Evolutionary conservation across 1,140 invertebrate species (phyloP), one percentile per base, ranked within the genome.

Genomic region (Schlechtendalia chinensis): DNA sequence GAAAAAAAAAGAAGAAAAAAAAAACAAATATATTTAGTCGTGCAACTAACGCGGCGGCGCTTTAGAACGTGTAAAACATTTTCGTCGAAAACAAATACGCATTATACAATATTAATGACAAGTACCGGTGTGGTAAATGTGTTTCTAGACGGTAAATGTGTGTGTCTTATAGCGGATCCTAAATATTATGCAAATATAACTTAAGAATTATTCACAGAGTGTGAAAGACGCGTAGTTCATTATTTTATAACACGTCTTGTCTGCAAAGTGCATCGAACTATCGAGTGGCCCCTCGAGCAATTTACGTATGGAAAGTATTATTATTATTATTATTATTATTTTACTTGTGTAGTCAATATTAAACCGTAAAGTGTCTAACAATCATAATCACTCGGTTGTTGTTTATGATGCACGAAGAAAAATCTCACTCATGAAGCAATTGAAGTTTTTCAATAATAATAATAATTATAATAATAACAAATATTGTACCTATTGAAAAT

Each of bases 201-300:
- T 53, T 19, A 27, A 24, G 24, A 53, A 53, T 71, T 12, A 53
- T 29, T 27, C 19, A 2, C 16, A 19, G 0, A 71, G 47, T 71
- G 47, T 16, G 24, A 1, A 71, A 53, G 24, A 24, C 39, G 4
- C 10, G 19, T 32, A 22, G n/a, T 47, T 22, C n/a, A 22, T 75
- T 59, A 59, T 74, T 54, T 75, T 39, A 58, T 79, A 79, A 63
- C 56, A 39, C 47, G 29, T 63, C 32, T 39, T 16, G 58, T 45
- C 24, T 19, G 74, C 72, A 75, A 61, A 61, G 74, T 79, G 74
- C 74, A 61, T 79, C 58, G 74, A 79, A 79, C 74, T 79, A 59
- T 58, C n/a, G 74, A 79, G 39, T 61, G 61, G 10, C 58, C 74
- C 74, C 54, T 39, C 39, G 58, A 59, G 56, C 74, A 24, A 59